Evolutionary conservation across 2,888 invertebrate genomes (phyloP).

Genomic region (Limnephilus lunatus): DNA sequence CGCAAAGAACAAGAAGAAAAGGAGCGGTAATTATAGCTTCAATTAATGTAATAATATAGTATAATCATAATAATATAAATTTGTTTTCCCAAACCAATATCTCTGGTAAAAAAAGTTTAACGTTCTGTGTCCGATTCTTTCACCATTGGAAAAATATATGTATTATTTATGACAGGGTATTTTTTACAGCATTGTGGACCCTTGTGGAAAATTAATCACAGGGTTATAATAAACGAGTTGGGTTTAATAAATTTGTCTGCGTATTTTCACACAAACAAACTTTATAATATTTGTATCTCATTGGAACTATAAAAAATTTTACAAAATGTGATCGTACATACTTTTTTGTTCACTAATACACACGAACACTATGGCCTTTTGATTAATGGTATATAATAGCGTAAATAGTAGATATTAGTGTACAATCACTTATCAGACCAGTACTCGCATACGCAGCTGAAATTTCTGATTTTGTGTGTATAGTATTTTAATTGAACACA

Average conservation of each 20-base stretch:
- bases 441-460: no score
- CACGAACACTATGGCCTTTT: not conserved
- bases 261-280: not conserved
- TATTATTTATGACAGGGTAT: not conserved
- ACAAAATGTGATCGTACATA: not conserved
- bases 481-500: no score
- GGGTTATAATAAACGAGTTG: not conserved
- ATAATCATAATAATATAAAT: no score
- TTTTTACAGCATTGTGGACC: not conserved
- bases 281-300: not conserved
- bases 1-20: no score
- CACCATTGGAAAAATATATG: not conserved
- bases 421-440: no score
- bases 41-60: no score
- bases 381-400: not conserved
- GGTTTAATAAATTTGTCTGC: not conserved
- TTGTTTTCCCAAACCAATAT: not conserved
- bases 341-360: not conserved
- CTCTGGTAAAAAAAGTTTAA: not conserved
- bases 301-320: not conserved
- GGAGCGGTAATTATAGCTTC: no score
- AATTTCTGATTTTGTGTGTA: no score
- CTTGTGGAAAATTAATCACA: slow-evolving; percentile 34
- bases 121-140: not conserved
- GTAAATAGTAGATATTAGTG: no score